Evolutionary conservation across 2,113 vertebrate species (phyloP), one percentile per base, ranked within the genome.

Genomic region (Shinisaurus crocodilurus): DNA sequence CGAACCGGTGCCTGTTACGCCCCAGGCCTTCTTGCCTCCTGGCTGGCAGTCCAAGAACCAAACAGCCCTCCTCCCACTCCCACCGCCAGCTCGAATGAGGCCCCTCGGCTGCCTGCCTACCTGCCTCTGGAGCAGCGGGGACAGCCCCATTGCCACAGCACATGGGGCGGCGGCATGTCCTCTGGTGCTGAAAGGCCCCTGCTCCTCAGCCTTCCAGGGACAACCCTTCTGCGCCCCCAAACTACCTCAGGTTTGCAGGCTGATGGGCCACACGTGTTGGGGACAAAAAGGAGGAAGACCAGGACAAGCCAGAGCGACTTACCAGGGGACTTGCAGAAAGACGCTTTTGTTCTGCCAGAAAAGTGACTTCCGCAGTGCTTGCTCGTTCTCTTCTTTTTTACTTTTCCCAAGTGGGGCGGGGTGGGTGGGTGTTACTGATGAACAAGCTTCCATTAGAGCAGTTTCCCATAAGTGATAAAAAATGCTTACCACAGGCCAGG

Each of bases 191-290:
- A 5, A 34, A 10, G 15, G n/a, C 54, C 86, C 82, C 88, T 48
- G 16, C 89, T 75, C 89, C 7, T 60, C 0, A 13, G 91, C 84
- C 92, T 94, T 77, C 0, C 12, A 60, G 92, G 93, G 93, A 92
- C 76, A n/a, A 10, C 80, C 18, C 88, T 32, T 27, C 54, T 13
- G 32, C 2, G 27, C 87, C 90, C 95, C 96, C 92, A 95, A 94
- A 89, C 97, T 97, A 97, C 97, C 97, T 97, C 97, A 96, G 97
- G 97, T 95, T 95, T 96, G 93, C 93, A 88, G 93, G 88, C 90
- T 29, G 80, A 77, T 18, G 23, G 81, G 81, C 81, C 70, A 29
- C 23, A n/a, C 86, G 89, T 77, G 20, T 29, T 63, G 0, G 74
- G 84, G 84, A 43, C 32, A 65, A 27, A 48, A 72, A n/a, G 45